These are phyloP conservation scores for Meloe dianella DNA, from an alignment of 2,888 invertebrate genomes.

Conservation along the genomic window DNA sequence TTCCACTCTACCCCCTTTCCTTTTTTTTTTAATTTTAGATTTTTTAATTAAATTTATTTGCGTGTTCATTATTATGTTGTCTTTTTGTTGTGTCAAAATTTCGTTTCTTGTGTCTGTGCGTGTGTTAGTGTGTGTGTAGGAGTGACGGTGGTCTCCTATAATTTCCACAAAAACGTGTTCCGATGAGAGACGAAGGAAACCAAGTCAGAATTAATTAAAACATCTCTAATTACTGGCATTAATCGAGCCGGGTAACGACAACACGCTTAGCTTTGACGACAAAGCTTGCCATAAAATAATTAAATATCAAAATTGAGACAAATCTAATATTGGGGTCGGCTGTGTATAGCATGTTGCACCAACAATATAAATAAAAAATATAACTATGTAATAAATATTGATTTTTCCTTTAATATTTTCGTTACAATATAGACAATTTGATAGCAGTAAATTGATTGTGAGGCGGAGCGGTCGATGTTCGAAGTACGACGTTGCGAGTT, in stretches of 20 bases:
- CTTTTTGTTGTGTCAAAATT: not conserved
- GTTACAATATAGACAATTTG: not conserved
- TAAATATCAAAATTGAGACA: conserved; percentile 59
- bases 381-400: not conserved
- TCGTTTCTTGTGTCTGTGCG: conserved; percentile 1
- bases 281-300: conserved; percentile 58
- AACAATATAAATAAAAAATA: conserved; percentile 11
- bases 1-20: not conserved
- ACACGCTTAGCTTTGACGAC: conserved; percentile 55
- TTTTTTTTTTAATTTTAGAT: not conserved
- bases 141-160: conserved; percentile 54
- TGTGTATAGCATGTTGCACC: conserved; percentile 43
- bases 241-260: conserved; percentile 54
- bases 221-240: conserved; percentile 57
- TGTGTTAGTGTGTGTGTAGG: not conserved
- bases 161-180: conserved; percentile 40
- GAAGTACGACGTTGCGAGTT: conserved; percentile 45
- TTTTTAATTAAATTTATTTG: conserved; percentile 8
- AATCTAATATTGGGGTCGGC: conserved; percentile 56
- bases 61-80: not conserved
- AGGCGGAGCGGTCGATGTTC: conserved; percentile 3
- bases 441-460: not conserved
- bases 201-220: conserved; percentile 58
- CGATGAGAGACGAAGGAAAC: conserved; percentile 43
- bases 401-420: not conserved